These are phyloP conservation scores for Scaptomyza reducta DNA, from an alignment of 2,888 invertebrate species.

Conservation along the genomic window DNA sequence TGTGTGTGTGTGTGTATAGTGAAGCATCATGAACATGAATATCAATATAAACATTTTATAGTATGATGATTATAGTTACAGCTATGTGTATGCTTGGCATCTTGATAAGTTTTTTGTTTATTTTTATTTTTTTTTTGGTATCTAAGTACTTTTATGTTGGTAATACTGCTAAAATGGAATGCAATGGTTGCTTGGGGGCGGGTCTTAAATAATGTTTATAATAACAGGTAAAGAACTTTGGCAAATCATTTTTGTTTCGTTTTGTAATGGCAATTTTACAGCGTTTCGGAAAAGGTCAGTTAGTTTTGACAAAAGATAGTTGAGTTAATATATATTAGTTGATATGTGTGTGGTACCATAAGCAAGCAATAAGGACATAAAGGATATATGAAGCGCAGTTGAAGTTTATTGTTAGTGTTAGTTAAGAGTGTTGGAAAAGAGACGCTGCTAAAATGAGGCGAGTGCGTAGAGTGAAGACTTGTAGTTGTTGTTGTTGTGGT, in stretches of 20 bases:
- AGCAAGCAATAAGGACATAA: slow-evolving; percentile 17
- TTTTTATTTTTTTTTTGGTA: slow-evolving; percentile 9
- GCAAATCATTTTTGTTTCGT: slow-evolving; percentile 50
- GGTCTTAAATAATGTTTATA: slow-evolving; percentile 33
- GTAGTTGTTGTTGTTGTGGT: neutral
- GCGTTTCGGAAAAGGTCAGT: slow-evolving; percentile 22
- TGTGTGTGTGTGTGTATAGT: slow-evolving; percentile 56
- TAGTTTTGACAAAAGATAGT: neutral
- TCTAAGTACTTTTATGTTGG: slow-evolving; percentile 47
- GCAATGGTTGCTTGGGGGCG: slow-evolving; percentile 39
- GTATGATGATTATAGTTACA: slow-evolving; percentile 28
- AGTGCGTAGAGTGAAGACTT: slow-evolving; percentile 30
- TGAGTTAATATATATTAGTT: slow-evolving; percentile 4
- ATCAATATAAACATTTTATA: slow-evolving; percentile 32
- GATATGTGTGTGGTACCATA: slow-evolving; percentile 30
- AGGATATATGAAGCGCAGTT: slow-evolving; percentile 29
- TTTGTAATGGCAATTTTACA: slow-evolving; percentile 58
- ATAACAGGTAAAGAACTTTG: slow-evolving; percentile 52
- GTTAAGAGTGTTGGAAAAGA: slow-evolving; percentile 23
- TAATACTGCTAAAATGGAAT: slow-evolving; percentile 76
- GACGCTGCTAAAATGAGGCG: slow-evolving; percentile 49
- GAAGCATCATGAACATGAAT: slow-evolving; percentile 59
- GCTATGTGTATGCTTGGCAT: slow-evolving; percentile 64
- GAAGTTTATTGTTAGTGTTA: slow-evolving; percentile 17
- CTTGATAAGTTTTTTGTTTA: slow-evolving; percentile 41